phyloP scores from a whole-genome alignment of 2,797 vertebrate species.

The Falco novaeseelandiae region DNA sequence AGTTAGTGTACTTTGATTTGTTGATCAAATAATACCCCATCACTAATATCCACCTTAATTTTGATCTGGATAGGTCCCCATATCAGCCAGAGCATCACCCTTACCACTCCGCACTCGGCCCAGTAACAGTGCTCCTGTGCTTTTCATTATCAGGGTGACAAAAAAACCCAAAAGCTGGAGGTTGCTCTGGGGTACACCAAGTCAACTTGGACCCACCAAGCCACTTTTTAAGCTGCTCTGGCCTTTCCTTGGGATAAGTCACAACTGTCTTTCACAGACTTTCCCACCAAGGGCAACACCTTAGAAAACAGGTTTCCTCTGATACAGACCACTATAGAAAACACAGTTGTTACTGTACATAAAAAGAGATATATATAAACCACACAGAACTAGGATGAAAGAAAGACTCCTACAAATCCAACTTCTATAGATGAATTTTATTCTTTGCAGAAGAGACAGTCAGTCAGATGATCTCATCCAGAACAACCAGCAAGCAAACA shows the following conservation, averaged over 20 bases:
- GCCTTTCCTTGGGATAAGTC: not conserved
- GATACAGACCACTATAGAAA: not conserved
- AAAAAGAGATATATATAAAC: not conserved
- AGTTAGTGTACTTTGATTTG: not conserved
- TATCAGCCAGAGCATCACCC: not conserved
- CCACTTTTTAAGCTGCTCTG: not conserved
- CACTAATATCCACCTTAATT: not conserved
- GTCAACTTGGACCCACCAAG: not conserved
- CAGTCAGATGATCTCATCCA: fast-evolving
- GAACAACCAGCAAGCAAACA: not conserved
- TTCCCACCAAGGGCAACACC: not conserved
- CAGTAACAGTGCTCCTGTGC: fast-evolving
- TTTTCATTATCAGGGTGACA: not conserved
- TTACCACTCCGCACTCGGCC: fast-evolving
- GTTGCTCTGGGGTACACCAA: not conserved
- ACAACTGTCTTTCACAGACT: not conserved
- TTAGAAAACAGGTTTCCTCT: not conserved
- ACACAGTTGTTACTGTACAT: not conserved
- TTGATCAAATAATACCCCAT: not conserved
- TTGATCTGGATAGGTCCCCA: not conserved
- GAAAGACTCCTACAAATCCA: not conserved
- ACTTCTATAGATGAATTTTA: not conserved
- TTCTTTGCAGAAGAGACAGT: not conserved
- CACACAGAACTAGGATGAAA: not conserved
- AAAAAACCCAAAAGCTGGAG: not conserved